Conservation (phyloP, 2,888 invertebrate genomes). For the Nomada ferruginata region DNA sequence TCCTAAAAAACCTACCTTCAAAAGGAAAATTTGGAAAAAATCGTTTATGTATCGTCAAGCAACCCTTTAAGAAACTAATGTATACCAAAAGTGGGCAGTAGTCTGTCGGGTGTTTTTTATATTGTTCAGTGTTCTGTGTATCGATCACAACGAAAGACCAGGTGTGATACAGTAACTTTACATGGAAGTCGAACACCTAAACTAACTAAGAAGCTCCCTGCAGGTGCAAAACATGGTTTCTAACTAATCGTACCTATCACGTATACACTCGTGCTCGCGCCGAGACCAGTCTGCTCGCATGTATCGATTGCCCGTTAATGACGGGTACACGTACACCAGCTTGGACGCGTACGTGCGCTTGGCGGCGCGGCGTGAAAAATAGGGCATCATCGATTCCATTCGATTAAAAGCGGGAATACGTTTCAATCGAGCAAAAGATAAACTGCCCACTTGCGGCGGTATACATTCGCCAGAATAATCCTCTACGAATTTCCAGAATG, state of each 20-base stretch:
- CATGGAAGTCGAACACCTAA: background rate
- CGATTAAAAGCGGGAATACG: constrained; percentile 13
- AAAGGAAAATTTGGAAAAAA: background rate
- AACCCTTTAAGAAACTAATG: background rate
- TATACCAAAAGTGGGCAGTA: background rate
- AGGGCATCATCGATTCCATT: constrained; percentile 11
- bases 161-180: background rate
- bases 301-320: constrained; percentile 56
- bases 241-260: background rate
- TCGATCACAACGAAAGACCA: background rate
- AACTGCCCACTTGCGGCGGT: background rate
- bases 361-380: background rate
- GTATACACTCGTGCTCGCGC: constrained; percentile 6
- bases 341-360: background rate
- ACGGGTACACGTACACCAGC: background rate
- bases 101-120: background rate
- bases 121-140: background rate
- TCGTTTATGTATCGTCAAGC: too few relatives aligned
- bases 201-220: background rate
- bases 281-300: constrained; percentile 6
- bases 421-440: background rate
- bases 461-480: background rate
- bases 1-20: too few relatives aligned
- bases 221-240: background rate
- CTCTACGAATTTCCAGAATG: background rate